phyloP scores from a whole-genome alignment of 1,140 invertebrate species.

The Ostrea denselamellosa region DNA sequence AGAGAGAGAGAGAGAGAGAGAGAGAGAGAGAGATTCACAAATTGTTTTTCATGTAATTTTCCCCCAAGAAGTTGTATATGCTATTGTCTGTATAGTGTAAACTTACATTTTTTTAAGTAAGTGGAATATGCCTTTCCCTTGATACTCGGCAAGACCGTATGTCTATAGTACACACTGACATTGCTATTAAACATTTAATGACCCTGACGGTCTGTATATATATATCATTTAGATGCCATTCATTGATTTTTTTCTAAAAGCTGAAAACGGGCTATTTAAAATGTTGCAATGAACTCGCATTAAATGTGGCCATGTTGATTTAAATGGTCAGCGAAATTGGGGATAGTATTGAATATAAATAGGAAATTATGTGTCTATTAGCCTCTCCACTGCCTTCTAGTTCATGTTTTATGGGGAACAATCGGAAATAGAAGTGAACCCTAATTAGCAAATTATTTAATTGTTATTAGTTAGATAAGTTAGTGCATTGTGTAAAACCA shows the following conservation, averaged over 20 bases:
- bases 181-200: neutral
- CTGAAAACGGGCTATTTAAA: constrained; percentile 6
- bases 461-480: neutral
- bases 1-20: constrained; percentile 15
- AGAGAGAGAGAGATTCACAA: neutral
- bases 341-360: neutral
- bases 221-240: neutral
- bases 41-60: neutral
- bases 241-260: neutral
- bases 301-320: constrained; percentile 14
- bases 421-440: neutral
- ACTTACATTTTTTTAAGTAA: neutral
- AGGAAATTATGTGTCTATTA: neutral
- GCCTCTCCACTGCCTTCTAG: neutral
- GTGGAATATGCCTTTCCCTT: neutral
- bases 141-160: neutral
- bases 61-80: too few species aligned
- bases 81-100: too few species aligned
- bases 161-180: neutral
- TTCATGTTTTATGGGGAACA: neutral
- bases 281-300: neutral
- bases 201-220: neutral
- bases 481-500: neutral
- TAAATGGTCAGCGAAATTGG: constrained; percentile 32
- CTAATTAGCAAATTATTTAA: constrained; percentile 23